phyloP scores from a whole-genome alignment of 2,797 vertebrate species.

The Typhlichthys eigenmanni region DNA sequence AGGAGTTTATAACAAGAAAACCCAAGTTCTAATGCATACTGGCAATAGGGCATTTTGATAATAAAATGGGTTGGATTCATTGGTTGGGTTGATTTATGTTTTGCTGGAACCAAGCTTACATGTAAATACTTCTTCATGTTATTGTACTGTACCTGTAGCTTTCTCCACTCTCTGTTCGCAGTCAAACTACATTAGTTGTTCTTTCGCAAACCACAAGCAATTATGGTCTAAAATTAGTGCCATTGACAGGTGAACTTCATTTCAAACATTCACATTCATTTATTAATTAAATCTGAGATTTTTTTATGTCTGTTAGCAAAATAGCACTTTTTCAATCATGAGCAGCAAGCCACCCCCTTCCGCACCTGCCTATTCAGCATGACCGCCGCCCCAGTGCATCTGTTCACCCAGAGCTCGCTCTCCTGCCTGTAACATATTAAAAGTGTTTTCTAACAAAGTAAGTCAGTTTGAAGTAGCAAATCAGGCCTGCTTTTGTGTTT shows the following conservation, averaged over 20 bases:
- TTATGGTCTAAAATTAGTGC: conserved; percentile 75
- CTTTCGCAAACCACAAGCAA: conserved; percentile 69
- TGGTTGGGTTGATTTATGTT: conserved; percentile 23
- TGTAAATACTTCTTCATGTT: conserved; percentile 27
- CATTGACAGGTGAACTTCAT: conserved; percentile 46
- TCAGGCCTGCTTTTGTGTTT: too few species aligned
- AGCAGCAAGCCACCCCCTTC: too few species aligned
- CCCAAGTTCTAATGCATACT: neutral
- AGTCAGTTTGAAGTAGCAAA: too few species aligned
- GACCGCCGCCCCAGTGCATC: too few species aligned
- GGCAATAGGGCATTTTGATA: neutral
- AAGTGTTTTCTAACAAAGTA: too few species aligned
- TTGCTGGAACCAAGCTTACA: conserved; percentile 24
- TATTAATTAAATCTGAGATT: too few species aligned
- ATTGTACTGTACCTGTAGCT: conserved; percentile 22
- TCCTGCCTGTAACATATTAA: too few species aligned
- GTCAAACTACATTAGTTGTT: conserved; percentile 72
- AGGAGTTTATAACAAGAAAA: neutral
- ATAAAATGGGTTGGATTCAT: conserved; percentile 8
- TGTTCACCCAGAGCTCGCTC: too few species aligned
- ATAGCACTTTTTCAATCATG: too few species aligned
- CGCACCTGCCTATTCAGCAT: too few species aligned
- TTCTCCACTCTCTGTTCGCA: conserved; percentile 30
- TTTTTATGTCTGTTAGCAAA: too few species aligned
- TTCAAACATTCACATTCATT: conserved; percentile 31